A percentile compares a stretch with the other conserved stretches of the same genome.
Evolutionary conservation across 2,113 vertebrate species (phyloP).

Genomic region (Salminus brasiliensis): DNA sequence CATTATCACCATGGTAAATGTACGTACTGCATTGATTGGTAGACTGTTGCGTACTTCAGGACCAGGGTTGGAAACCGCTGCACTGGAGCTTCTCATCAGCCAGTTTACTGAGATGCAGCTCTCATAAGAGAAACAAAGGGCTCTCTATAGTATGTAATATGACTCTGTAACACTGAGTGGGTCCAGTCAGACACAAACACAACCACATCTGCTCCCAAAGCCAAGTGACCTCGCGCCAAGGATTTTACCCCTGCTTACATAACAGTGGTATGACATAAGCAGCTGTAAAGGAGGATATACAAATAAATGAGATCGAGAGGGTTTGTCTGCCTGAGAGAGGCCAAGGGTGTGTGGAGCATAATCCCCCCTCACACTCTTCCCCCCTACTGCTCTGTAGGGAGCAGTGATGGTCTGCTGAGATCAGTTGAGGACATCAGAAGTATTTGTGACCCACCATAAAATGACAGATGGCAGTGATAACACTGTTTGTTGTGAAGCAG

Average conservation of each 20-base stretch:
- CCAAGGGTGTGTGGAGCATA: background rate
- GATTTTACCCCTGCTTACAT: constrained; percentile 28
- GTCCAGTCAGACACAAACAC: background rate
- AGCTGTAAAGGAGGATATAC: background rate
- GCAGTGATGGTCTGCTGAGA: too few species aligned
- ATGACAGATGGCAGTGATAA: too few species aligned
- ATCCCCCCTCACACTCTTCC: background rate
- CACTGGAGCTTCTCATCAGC: background rate
- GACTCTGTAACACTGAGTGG: background rate
- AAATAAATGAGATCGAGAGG: constrained; percentile 15
- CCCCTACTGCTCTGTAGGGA: constrained; percentile 2
- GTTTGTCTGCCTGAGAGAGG: background rate
- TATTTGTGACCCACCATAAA: too few species aligned
- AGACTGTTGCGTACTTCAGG: background rate
- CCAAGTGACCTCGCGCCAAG: background rate
- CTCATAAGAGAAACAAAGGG: background rate
- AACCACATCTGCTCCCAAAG: background rate
- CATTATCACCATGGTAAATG: too few species aligned
- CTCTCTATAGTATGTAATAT: background rate
- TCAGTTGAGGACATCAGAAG: too few species aligned
- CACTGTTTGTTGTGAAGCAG: too few species aligned
- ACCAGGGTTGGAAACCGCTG: background rate
- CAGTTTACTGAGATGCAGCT: background rate
- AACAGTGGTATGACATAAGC: constrained; percentile 23
- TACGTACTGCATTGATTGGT: too few species aligned